Percentiles rank a stretch among this genome's conserved stretches.
These are phyloP conservation scores for Campopleginae sp. DNA, from an alignment of 2,888 invertebrate species.

Conservation along the genomic window DNA sequence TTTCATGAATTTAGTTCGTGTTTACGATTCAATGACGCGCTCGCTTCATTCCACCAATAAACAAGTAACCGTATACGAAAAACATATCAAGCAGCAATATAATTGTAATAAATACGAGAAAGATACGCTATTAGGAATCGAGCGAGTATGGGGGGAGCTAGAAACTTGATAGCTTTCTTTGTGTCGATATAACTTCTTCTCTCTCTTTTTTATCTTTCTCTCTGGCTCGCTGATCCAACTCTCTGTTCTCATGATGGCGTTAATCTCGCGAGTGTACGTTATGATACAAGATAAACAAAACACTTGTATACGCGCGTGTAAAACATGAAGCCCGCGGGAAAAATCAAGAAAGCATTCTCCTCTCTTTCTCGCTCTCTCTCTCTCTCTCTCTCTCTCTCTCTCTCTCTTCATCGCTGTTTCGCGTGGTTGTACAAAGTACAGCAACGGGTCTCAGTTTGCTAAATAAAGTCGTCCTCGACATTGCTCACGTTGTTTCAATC, in stretches of 20 bases:
- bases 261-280: conserved; percentile 50
- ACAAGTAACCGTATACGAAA: conserved; percentile 28
- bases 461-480: conserved; percentile 36
- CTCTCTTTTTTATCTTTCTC: not conserved
- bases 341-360: conserved; percentile 8
- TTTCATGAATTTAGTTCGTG: not conserved
- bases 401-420: not conserved
- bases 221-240: not conserved
- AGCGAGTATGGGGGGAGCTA: conserved; percentile 11
- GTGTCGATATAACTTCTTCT: conserved; percentile 21
- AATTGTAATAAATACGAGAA: conserved; percentile 22
- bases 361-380: not conserved
- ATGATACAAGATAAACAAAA: conserved; percentile 74
- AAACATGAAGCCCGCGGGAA: conserved; percentile 66
- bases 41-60: conserved; percentile 24
- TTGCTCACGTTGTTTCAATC: conserved; percentile 36
- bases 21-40: conserved; percentile 1
- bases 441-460: conserved; percentile 42
- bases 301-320: conserved; percentile 73
- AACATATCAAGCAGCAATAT: conserved; percentile 11
- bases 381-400: conserved; percentile 2
- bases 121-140: conserved; percentile 11
- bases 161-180: conserved; percentile 53
- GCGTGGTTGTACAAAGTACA: conserved; percentile 6
- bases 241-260: conserved; percentile 15